Conservation (phyloP, 2,888 invertebrate species). For the Blera fallax region DNA sequence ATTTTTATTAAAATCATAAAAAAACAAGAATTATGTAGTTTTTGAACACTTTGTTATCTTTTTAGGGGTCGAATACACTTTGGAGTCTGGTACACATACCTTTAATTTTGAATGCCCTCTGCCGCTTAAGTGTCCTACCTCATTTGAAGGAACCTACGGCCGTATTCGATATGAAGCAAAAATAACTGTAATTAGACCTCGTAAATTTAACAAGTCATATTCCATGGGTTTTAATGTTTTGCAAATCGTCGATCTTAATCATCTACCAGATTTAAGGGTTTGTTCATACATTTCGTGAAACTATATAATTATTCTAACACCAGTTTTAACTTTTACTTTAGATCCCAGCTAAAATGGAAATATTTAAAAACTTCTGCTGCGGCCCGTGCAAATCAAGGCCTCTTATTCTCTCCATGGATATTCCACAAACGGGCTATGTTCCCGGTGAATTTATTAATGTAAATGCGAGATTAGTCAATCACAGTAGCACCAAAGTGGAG, state of each 20-base stretch:
- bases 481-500: constrained; percentile 80
- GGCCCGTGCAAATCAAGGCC: constrained; percentile 79
- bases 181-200: constrained; percentile 90
- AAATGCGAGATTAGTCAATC: constrained; percentile 84
- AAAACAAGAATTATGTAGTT: too few species aligned
- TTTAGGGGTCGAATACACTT: constrained; percentile 22
- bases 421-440: constrained; percentile 79
- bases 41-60: background rate
- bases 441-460: constrained; percentile 79
- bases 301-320: background rate
- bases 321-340: constrained; percentile 45
- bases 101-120: constrained; percentile 82
- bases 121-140: constrained; percentile 82
- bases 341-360: constrained; percentile 77
- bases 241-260: constrained; percentile 89
- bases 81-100: constrained; percentile 81
- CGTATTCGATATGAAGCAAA: constrained; percentile 84
- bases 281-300: background rate
- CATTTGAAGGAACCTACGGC: constrained; percentile 83
- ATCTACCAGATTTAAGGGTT: constrained; percentile 47
- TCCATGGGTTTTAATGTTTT: constrained; percentile 90
- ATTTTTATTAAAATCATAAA: too few species aligned
- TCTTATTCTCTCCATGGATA: constrained; percentile 76
- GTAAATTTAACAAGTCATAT: constrained; percentile 87
- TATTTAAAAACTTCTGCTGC: constrained; percentile 78